Evolutionary conservation across 2,113 vertebrate genomes (phyloP), one percentile per base, ranked within the genome.

Genomic region (Arvicanthis niloticus): DNA sequence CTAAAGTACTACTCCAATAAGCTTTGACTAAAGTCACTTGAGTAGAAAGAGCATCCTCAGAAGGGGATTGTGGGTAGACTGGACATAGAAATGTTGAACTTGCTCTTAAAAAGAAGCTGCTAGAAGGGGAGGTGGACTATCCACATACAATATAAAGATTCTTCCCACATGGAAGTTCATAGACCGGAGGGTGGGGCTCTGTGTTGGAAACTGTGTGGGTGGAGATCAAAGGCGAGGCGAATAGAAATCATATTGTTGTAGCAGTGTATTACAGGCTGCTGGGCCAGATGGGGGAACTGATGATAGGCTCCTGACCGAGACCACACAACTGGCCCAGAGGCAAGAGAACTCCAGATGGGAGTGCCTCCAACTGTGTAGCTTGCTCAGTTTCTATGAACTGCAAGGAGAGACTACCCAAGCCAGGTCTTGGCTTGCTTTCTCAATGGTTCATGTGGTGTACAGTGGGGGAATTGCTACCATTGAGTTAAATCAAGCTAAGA

Each of bases 201-300:
- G 48, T 80, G 88, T 89, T 94, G 93, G 93, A 95, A 96, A 96
- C 76, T 95, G 84, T 45, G 96, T 96, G 96, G 93, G 93, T 72
- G 88, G 93, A 95, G 93, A 98, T 97, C 95, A 97, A 97, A 97
- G 42, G 90, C 92, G 15, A 95, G 42, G 80, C 40, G 24, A 97
- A 96, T 91, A 97, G 94, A 96, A 96, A 92, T 80, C 86, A 26
- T 84, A 96, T 95, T 96, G 95, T 95, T 96, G 68, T 68, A 70
- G 87, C 42, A 84, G 87, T 22, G 12, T 60, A 88, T 98, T 95
- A 95, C 72, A 97, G 94, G 87, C 93, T 93, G 89, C 87, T 56
- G 45, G 65, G 67, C 91, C 96, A 97, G 92, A 94, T 96, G 97
- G 92, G 84, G 58, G 84, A 94, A 90, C 85, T 51, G 72, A 96